Percentiles rank a stretch among this genome's conserved stretches.
Conservation (phyloP, 2,797 vertebrate genomes). For the Chaetophractus vellerosus region DNA sequence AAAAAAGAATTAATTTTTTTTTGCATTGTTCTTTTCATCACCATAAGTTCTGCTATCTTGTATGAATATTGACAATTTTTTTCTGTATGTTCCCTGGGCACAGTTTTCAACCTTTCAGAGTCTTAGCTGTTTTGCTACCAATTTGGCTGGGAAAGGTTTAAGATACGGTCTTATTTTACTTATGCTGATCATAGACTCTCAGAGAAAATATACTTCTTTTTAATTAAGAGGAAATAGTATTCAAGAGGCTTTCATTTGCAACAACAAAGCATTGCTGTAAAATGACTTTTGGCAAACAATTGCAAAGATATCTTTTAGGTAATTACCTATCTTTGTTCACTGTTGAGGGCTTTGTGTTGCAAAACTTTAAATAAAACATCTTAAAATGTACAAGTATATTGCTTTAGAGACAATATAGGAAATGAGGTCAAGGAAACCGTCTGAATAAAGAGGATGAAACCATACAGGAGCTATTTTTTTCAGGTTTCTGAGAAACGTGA, state of each 20-base stretch:
- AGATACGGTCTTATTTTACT: not conserved
- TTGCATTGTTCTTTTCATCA: no score
- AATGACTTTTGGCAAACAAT: constrained; percentile 65
- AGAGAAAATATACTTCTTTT: constrained; percentile 63
- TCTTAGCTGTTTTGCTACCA: constrained; percentile 1
- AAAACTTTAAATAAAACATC: constrained; percentile 60
- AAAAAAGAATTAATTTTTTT: no score
- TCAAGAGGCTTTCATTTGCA: constrained; percentile 51
- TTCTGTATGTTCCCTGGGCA: not conserved
- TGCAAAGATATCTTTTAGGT: constrained; percentile 60
- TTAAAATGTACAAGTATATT: constrained; percentile 16
- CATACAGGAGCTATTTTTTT: not conserved
- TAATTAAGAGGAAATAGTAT: constrained; percentile 68
- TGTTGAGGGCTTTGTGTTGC: constrained; percentile 46
- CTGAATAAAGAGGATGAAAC: constrained; percentile 10
- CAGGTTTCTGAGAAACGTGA: constrained; percentile 12
- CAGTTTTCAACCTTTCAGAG: not conserved
- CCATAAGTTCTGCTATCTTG: no score
- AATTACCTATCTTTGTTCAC: constrained; percentile 8
- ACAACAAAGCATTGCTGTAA: constrained; percentile 51
- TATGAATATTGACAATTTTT: no score
- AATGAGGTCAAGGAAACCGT: constrained; percentile 15
- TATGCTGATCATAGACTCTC: constrained; percentile 46
- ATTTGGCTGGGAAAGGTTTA: not conserved
- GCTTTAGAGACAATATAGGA: not conserved